Evolutionary conservation across 1,140 invertebrate genomes (phyloP), one percentile per base, ranked within the genome.

Genomic region (Latrodectus geometricus): DNA sequence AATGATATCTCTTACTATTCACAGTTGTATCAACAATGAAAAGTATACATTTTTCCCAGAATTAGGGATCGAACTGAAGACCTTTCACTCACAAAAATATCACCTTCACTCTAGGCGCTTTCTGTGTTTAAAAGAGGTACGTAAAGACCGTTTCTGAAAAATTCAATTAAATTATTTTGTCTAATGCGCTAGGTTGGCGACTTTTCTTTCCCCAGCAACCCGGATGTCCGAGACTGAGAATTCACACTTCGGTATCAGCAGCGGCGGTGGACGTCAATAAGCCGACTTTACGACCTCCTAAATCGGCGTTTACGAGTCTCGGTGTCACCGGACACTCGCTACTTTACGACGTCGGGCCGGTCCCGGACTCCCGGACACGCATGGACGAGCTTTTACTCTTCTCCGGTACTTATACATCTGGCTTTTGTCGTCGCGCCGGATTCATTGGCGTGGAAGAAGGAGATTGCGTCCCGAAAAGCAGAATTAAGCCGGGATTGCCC

Each of bases 291-390:
- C 52, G 83, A 86, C 75, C 73, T 78, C 65, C 83, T 86, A 86
- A 86, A 86, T 86, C 83, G 83, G 65, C 50, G 83, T 86, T 86
- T 86, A 86, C 75, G 83, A 86, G 83, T 70, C 65, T n/a, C 50
- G 74, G 82, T 85, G 82, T 77, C 82, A 85, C 72, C 81, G 75
- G 83, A 77, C 74, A 70, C 66, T 61, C 65, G 21, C 83, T 85
- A 35, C 82, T 85, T 85, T 85, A 85, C 66, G 82, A 76, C 82
- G 50, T 73, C 70, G 54, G 50, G 61, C 54, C 54, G 12, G 9
- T 61, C 54, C 54, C 17, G 11, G 11, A 14, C 11, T 17, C 17
- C 54, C 54, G 54, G 11, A 14, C 17, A 17, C 17, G 11, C 17
- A 35, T 35, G 35, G 35, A 35, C 35, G 35, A 35, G 35, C 54